phyloP scores from a whole-genome alignment of 2,888 invertebrate genomes.

The Epinotia nisella region DNA sequence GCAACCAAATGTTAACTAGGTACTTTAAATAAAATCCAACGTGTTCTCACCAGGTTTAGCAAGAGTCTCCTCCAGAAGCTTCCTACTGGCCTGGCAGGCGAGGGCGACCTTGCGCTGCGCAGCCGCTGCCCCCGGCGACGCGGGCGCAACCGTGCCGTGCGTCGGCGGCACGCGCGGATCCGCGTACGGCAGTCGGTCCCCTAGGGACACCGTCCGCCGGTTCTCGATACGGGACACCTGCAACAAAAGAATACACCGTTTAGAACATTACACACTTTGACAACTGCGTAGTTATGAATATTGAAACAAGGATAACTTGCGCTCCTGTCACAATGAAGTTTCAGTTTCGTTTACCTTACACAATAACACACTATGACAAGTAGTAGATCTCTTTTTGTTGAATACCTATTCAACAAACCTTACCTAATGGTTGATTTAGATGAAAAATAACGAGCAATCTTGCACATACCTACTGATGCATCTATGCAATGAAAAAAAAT shows the following conservation, averaged over 20 bases:
- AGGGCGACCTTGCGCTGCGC: slow-evolving; percentile 69
- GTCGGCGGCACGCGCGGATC: slow-evolving; percentile 75
- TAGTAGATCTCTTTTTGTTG: too few relatives aligned
- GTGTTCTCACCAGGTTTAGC: slow-evolving; percentile 80
- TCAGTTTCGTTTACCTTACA: too few relatives aligned
- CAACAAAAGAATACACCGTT: slow-evolving; percentile 44
- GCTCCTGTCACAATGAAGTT: too few relatives aligned
- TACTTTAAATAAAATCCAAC: too few relatives aligned
- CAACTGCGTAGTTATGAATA: not conserved
- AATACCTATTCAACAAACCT: too few relatives aligned
- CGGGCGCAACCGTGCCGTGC: slow-evolving; percentile 67
- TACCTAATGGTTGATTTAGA: too few relatives aligned
- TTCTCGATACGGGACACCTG: slow-evolving; percentile 73
- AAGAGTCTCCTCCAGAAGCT: slow-evolving; percentile 88
- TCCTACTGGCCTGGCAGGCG: slow-evolving; percentile 85
- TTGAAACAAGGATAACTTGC: too few relatives aligned
- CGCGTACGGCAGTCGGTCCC: slow-evolving; percentile 67
- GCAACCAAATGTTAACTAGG: not conserved
- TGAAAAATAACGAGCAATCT: too few relatives aligned
- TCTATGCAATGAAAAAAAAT: too few relatives aligned
- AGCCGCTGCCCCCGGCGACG: slow-evolving; percentile 73
- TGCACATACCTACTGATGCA: too few relatives aligned
- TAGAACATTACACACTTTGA: not conserved
- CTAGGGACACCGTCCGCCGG: slow-evolving; percentile 69
- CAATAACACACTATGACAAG: too few relatives aligned